phyloP scores from a whole-genome alignment of 2,888 invertebrate species.

The Lasioglossum zephyrum region DNA sequence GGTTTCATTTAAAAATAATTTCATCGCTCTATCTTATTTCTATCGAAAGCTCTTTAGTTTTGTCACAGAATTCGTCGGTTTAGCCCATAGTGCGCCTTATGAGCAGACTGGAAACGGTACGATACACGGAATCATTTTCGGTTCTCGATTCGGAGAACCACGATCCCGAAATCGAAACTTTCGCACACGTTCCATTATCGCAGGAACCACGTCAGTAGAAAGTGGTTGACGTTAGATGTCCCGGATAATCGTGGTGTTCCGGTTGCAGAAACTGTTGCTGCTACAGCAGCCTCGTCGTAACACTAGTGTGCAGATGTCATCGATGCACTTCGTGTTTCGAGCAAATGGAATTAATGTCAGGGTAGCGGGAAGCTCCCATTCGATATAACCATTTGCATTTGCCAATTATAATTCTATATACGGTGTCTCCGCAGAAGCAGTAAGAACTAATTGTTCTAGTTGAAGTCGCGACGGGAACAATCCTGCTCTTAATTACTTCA shows the following conservation, averaged over 20 bases:
- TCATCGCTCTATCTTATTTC: no score
- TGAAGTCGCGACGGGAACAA: neutral
- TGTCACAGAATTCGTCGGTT: no score
- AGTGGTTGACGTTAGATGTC: slow-evolving; percentile 70
- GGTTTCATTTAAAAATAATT: no score
- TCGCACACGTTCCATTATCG: slow-evolving; percentile 51
- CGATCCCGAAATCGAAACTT: slow-evolving; percentile 29
- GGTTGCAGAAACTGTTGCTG: slow-evolving; percentile 71
- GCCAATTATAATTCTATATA: slow-evolving; percentile 58
- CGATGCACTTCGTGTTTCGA: slow-evolving; percentile 69
- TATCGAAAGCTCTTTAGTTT: no score
- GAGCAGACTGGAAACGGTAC: neutral
- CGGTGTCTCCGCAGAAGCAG: slow-evolving; percentile 7
- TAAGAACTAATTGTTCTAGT: slow-evolving; percentile 35
- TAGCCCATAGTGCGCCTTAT: neutral
- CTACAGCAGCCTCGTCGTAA: slow-evolving; percentile 63
- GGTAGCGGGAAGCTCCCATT: slow-evolving; percentile 45
- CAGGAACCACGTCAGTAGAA: slow-evolving; percentile 64
- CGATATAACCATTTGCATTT: slow-evolving; percentile 67
- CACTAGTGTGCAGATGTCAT: slow-evolving; percentile 67
- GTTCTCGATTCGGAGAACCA: neutral
- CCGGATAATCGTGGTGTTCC: slow-evolving; percentile 71
- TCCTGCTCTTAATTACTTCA: slow-evolving; percentile 31
- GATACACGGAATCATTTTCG: neutral
- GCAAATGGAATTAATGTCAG: slow-evolving; percentile 70